These are phyloP conservation scores for Coenonympha arcania DNA, from an alignment of 2,888 invertebrate species.

Conservation along the genomic window DNA sequence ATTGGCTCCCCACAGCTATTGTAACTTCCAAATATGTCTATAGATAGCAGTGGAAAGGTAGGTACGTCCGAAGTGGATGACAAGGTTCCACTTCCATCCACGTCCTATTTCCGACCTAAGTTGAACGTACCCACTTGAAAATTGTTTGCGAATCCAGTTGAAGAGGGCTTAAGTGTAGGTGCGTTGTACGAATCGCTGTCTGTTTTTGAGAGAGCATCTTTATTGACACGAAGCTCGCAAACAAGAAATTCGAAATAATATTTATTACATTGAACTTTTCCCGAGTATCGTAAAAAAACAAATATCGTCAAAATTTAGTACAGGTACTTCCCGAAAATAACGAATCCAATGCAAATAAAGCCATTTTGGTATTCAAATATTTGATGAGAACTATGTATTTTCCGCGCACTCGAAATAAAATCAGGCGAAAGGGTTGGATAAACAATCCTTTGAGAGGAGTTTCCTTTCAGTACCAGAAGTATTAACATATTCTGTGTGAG, in stretches of 20 bases:
- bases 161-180: constrained; percentile 7
- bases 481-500: no score
- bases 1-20: constrained; percentile 64
- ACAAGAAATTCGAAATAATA: not conserved
- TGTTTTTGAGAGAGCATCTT: not conserved
- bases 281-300: not conserved
- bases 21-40: constrained; percentile 38
- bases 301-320: not conserved
- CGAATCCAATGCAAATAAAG: not conserved
- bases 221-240: not conserved
- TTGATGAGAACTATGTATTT: not conserved
- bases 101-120: constrained; percentile 23
- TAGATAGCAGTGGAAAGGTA: constrained; percentile 7
- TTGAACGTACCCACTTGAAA: constrained; percentile 26
- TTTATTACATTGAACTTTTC: not conserved
- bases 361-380: not conserved
- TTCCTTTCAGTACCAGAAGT: no score
- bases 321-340: not conserved
- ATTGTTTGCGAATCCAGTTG: constrained; percentile 22
- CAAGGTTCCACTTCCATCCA: constrained; percentile 17
- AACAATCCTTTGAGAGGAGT: not conserved
- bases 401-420: not conserved
- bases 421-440: not conserved
- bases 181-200: not conserved
- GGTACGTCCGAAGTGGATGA: constrained; percentile 23